phyloP scores from a whole-genome alignment of 2,888 invertebrate genomes.

The Eurois occulta region DNA sequence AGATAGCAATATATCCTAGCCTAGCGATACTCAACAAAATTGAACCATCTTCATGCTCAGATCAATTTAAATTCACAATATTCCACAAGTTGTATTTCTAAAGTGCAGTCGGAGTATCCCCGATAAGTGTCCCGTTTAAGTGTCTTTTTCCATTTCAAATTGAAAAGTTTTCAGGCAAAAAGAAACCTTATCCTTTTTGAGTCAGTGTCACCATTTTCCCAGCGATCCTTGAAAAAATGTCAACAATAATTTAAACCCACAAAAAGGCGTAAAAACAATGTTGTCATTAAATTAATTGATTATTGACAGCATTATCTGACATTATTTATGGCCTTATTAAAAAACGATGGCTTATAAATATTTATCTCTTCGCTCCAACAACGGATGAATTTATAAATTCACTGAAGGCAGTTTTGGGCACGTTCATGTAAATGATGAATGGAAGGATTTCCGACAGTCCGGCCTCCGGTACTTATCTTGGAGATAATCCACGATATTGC shows the following conservation, averaged over 20 bases:
- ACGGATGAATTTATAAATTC: conserved; percentile 59
- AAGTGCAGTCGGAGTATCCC: conserved; percentile 36
- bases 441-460: conserved; percentile 32
- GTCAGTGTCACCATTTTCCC: background rate
- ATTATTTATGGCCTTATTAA: conserved; percentile 48
- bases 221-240: background rate
- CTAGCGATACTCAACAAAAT: conserved; percentile 25
- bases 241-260: background rate
- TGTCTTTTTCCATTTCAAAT: conserved; percentile 24
- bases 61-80: conserved; percentile 37
- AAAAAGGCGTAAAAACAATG: conserved; percentile 2
- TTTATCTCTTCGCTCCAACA: conserved; percentile 44
- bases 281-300: conserved; percentile 8
- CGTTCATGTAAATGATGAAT: conserved; percentile 65
- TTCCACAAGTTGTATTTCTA: conserved; percentile 34
- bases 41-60: conserved; percentile 3
- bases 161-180: conserved; percentile 16
- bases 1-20: background rate
- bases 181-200: background rate
- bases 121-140: conserved; percentile 4
- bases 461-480: conserved; percentile 45
- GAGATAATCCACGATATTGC: conserved; percentile 62
- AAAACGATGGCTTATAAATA: conserved; percentile 49
- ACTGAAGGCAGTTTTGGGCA: conserved; percentile 49
- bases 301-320: conserved; percentile 27